Evolutionary conservation across 2,888 invertebrate species (phyloP).

Genomic region (Flexamia atlantica): DNA sequence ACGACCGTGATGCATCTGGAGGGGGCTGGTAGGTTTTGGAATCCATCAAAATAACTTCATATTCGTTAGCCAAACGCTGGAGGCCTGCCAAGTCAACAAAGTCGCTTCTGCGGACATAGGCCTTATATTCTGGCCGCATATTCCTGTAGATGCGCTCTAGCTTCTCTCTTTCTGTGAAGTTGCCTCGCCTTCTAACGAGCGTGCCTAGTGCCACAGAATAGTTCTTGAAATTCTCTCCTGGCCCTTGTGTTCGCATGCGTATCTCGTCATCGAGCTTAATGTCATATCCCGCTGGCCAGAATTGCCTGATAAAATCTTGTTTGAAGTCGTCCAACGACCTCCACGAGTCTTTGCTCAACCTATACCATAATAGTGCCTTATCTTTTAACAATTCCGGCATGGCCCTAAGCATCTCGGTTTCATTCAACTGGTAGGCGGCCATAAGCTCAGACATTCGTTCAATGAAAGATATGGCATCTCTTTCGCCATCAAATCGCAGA

Average conservation of each 20-base stretch:
- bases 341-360: slow-evolving; percentile 5
- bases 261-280: slow-evolving; percentile 1
- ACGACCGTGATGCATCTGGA: not conserved
- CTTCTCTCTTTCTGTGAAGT: not conserved
- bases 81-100: not conserved
- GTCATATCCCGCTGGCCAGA: slow-evolving; percentile 23
- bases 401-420: not conserved
- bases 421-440: not conserved
- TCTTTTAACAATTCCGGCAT: slow-evolving; percentile 19
- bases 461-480: slow-evolving; percentile 14
- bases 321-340: not conserved
- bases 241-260: not conserved
- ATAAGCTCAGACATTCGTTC: not conserved
- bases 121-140: slow-evolving; percentile 4
- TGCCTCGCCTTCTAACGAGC: not conserved
- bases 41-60: not conserved
- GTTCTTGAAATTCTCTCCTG: slow-evolving; percentile 3
- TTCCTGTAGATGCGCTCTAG: slow-evolving; percentile 15
- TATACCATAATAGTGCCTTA: slow-evolving; percentile 23
- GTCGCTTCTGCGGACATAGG: not conserved
- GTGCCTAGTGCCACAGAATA: not conserved
- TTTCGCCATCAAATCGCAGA: slow-evolving; percentile 24
- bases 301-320: not conserved
- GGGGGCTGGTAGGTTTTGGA: not conserved
- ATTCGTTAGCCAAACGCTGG: not conserved